phyloP scores from a whole-genome alignment of 2,113 vertebrate genomes.

The Melospiza georgiana region DNA sequence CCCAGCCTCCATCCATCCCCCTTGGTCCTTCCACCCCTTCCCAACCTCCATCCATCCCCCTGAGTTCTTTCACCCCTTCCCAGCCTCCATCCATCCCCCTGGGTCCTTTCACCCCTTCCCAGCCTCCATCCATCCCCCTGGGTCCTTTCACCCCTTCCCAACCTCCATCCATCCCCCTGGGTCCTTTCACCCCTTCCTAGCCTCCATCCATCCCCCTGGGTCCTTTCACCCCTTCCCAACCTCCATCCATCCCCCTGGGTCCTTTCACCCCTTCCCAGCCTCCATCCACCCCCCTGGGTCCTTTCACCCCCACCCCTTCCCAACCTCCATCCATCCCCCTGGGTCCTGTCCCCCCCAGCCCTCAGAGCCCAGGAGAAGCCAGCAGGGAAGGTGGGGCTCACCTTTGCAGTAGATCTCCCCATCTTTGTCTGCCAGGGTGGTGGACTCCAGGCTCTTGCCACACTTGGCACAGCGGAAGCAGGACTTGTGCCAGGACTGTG shows the following conservation, averaged over 20 bases:
- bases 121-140: too few species aligned
- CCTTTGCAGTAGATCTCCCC: slow-evolving; percentile 98
- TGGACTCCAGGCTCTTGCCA: slow-evolving; percentile 92
- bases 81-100: too few species aligned
- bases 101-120: too few species aligned
- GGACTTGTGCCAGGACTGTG: slow-evolving; percentile 91
- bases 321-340: not conserved
- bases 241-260: too few species aligned
- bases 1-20: not conserved
- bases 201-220: not conserved
- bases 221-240: not conserved
- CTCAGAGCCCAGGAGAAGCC: not conserved
- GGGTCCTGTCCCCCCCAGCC: not conserved
- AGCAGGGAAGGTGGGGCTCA: slow-evolving; percentile 13
- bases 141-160: too few species aligned
- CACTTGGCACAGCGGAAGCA: slow-evolving; percentile 94
- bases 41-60: too few species aligned
- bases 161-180: too few species aligned
- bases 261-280: not conserved
- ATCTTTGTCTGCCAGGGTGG: slow-evolving; percentile 91
- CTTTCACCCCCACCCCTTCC: not conserved
- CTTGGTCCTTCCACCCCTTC: not conserved
- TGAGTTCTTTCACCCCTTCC: too few species aligned
- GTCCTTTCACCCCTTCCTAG: not conserved
- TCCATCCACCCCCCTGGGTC: not conserved